phyloP scores from a whole-genome alignment of 1,140 invertebrate species.

The Neodiprion lecontei region DNA sequence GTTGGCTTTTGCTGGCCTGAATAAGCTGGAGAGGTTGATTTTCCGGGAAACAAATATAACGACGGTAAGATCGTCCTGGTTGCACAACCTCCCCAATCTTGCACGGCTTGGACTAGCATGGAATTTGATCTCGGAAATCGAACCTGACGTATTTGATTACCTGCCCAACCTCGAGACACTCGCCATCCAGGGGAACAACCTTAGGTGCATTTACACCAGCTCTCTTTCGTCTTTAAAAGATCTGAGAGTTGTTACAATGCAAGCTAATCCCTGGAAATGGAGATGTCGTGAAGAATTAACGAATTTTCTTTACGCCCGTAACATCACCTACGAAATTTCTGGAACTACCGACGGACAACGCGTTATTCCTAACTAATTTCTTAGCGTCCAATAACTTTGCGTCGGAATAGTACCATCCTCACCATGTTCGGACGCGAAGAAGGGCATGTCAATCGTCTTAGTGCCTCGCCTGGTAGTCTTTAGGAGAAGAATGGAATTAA shows the following conservation, averaged over 20 bases:
- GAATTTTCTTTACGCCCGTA: not conserved
- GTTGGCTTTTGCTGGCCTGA: slow-evolving; percentile 31
- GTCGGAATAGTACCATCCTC: no score
- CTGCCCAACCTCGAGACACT: slow-evolving; percentile 35
- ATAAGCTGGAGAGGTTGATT: slow-evolving; percentile 33
- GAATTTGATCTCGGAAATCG: slow-evolving; percentile 41
- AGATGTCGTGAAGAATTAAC: slow-evolving; percentile 36
- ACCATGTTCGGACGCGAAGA: no score
- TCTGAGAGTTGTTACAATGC: slow-evolving; percentile 36
- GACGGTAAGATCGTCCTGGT: slow-evolving; percentile 34
- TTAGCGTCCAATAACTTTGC: not conserved
- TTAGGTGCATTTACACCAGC: slow-evolving; percentile 44
- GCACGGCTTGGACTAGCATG: slow-evolving; percentile 38
- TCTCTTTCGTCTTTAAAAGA: slow-evolving; percentile 26
- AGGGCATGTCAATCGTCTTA: no score
- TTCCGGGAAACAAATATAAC: slow-evolving; percentile 39
- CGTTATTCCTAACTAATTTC: not conserved
- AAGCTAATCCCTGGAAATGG: slow-evolving; percentile 47
- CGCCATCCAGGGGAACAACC: slow-evolving; percentile 42
- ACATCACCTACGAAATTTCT: not conserved
- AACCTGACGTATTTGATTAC: slow-evolving; percentile 32
- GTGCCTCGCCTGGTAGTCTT: no score
- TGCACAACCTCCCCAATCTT: slow-evolving; percentile 33
- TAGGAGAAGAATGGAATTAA: no score
- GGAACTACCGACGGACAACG: not conserved